These are phyloP conservation scores for Camponotus fellah DNA, from an alignment of 2,888 invertebrate species.

Conservation along the genomic window DNA sequence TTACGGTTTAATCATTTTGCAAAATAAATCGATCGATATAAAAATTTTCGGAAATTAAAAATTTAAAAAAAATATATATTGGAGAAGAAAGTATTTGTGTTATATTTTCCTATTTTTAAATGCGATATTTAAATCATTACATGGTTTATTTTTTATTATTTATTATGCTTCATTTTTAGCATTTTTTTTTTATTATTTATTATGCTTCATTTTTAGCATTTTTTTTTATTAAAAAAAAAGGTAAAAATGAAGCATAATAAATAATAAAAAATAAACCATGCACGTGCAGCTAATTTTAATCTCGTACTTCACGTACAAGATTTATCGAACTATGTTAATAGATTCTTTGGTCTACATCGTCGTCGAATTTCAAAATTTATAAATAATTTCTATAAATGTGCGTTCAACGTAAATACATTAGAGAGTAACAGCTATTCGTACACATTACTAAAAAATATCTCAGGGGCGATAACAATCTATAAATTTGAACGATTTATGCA, in stretches of 20 bases:
- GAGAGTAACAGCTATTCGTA: conserved; percentile 14
- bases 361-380: not conserved
- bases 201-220: too few relatives aligned
- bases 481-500: conserved; percentile 42
- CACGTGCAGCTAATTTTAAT: not conserved
- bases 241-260: too few relatives aligned
- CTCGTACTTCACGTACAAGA: not conserved
- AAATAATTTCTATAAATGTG: conserved; percentile 27
- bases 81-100: not conserved
- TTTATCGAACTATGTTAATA: conserved; percentile 30
- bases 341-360: not conserved
- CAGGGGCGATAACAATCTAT: conserved; percentile 5
- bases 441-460: conserved; percentile 16
- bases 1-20: not conserved
- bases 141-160: not conserved
- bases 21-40: not conserved
- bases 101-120: not conserved
- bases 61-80: not conserved
- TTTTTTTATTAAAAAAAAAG: too few relatives aligned
- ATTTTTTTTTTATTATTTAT: not conserved
- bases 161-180: not conserved
- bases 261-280: too few relatives aligned
- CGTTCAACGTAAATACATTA: conserved; percentile 33
- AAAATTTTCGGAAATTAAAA: not conserved
- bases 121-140: not conserved